Conservation (phyloP, 2,113 vertebrate species). For the Neogobius melanostomus region DNA sequence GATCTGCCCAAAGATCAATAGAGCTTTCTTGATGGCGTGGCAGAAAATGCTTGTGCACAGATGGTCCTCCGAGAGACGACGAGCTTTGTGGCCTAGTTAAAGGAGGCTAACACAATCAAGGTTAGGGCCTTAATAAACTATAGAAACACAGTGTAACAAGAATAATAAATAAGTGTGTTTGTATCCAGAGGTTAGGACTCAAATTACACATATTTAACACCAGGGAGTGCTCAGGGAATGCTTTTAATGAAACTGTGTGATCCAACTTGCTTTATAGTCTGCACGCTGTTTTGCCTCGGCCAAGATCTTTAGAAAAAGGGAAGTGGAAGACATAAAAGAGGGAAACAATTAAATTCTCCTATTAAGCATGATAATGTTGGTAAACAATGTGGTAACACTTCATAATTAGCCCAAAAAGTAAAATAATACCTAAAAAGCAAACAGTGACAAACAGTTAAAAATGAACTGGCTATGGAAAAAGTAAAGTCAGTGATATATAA, state of each 20-base stretch:
- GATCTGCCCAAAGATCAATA: conserved; percentile 74
- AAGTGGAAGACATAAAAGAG: conserved; percentile 35
- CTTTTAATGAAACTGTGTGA: conserved; percentile 5
- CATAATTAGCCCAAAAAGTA: too few relatives aligned
- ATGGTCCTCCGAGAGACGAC: conserved; percentile 61
- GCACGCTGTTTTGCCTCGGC: conserved; percentile 17
- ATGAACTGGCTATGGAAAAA: too few relatives aligned
- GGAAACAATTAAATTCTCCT: conserved; percentile 48
- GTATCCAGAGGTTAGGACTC: conserved; percentile 9
- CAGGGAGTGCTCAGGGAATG: conserved; percentile 2
- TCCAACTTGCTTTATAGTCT: background rate
- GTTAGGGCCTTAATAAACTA: conserved; percentile 24
- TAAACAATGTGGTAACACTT: too few relatives aligned
- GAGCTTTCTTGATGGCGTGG: conserved; percentile 61
- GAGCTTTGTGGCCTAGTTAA: conserved; percentile 67
- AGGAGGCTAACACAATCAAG: conserved; percentile 53
- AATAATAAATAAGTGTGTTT: conserved; percentile 1
- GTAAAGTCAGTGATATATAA: too few relatives aligned
- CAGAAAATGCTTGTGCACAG: conserved; percentile 62
- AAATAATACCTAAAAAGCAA: too few relatives aligned
- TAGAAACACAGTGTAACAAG: conserved; percentile 13
- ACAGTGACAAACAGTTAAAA: too few relatives aligned
- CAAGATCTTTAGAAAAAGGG: conserved; percentile 18
- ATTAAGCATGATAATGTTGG: background rate
- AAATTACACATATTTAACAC: conserved; percentile 2